These are phyloP conservation scores for Neostethus bicornis DNA, from an alignment of 2,797 vertebrate species.

Conservation along the genomic window DNA sequence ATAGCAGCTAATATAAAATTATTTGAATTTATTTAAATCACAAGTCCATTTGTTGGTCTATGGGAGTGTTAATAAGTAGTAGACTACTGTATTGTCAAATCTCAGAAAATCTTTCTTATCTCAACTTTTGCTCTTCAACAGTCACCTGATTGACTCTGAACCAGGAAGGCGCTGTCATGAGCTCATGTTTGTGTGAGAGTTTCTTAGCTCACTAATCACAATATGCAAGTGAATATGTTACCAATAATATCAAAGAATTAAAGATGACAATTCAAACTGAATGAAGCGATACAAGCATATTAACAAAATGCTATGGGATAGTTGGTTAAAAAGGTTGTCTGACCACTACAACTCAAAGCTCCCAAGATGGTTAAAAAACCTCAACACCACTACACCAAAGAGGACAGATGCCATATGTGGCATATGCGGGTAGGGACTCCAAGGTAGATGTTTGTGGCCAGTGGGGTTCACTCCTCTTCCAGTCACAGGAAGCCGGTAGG, in stretches of 20 bases:
- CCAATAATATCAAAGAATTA: constrained; percentile 2
- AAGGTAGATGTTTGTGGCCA: constrained; percentile 66
- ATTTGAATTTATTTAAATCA: background rate
- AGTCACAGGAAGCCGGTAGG: constrained; percentile 78
- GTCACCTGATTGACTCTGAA: constrained; percentile 4
- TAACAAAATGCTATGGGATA: constrained; percentile 4
- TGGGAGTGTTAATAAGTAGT: constrained; percentile 1
- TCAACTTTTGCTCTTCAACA: constrained; percentile 18
- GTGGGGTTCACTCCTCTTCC: constrained; percentile 60
- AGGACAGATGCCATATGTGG: constrained; percentile 35
- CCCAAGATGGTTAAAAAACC: constrained; percentile 6
- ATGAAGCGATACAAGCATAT: constrained; percentile 6
- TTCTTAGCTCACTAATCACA: constrained; percentile 2
- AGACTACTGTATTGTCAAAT: constrained; percentile 4
- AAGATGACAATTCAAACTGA: background rate
- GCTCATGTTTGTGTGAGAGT: background rate
- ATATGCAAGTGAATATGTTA: background rate
- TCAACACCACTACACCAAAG: constrained; percentile 13
- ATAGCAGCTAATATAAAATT: background rate
- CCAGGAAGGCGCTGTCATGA: background rate
- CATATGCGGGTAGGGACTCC: constrained; percentile 48
- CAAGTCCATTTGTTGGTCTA: background rate
- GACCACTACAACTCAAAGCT: background rate
- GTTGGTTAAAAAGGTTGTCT: background rate
- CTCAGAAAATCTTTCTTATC: constrained; percentile 7